phyloP scores from a whole-genome alignment of 2,113 vertebrate genomes.

The Edolisoma coerulescens region DNA sequence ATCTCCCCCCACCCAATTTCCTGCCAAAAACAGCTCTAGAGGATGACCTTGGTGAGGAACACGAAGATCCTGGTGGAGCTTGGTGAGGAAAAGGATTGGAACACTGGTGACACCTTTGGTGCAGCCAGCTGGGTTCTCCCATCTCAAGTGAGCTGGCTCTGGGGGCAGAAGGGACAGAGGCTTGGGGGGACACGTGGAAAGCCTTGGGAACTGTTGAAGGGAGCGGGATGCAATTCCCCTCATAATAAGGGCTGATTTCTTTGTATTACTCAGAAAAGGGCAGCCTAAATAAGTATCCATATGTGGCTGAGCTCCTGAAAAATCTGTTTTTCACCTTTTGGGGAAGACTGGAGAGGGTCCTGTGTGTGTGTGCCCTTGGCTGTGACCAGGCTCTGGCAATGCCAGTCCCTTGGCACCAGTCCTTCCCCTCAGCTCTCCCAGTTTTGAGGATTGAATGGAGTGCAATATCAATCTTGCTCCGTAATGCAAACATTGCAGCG shows the following conservation, averaged over 20 bases:
- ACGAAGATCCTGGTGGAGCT: background rate
- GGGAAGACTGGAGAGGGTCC: background rate
- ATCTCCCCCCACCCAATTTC: background rate
- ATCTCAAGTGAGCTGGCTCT: background rate
- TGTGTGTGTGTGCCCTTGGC: background rate
- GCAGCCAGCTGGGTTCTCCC: background rate
- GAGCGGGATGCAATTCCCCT: background rate
- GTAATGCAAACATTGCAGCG: background rate
- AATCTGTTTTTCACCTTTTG: background rate
- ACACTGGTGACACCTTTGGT: rapidly evolving
- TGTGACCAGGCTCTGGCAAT: background rate
- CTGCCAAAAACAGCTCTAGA: background rate
- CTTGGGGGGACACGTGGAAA: background rate
- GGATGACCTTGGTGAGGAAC: rapidly evolving
- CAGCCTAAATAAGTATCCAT: background rate
- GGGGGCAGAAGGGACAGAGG: background rate
- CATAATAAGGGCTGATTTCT: background rate
- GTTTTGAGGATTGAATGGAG: background rate
- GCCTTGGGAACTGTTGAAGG: background rate
- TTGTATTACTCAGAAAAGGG: background rate
- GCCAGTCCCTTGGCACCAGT: background rate
- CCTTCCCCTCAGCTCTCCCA: background rate
- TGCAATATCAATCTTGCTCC: background rate
- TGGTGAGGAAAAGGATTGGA: background rate
- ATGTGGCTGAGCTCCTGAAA: background rate